Evolutionary conservation across 2,797 vertebrate genomes (phyloP).

Genomic region (Pseudochromis fuscus): DNA sequence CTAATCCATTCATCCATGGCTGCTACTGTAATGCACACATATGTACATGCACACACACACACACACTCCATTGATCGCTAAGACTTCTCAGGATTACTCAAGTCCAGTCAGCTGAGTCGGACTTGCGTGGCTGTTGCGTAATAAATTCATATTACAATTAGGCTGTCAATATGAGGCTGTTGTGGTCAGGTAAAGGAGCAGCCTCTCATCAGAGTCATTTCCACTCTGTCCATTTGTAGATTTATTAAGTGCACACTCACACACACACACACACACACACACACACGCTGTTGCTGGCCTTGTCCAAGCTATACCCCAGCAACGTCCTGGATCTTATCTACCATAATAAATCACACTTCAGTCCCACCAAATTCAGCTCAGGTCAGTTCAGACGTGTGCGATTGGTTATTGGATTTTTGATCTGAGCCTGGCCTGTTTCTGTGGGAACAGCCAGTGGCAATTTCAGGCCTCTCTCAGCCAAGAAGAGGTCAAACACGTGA

Average conservation of each 20-base stretch:
- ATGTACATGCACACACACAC: conserved; percentile 31
- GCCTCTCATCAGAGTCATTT: conserved; percentile 48
- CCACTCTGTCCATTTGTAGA: conserved; percentile 21
- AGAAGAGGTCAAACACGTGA: not conserved
- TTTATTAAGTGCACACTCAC: conserved; percentile 29
- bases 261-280: too few species aligned
- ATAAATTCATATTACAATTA: conserved; percentile 64
- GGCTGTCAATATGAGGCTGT: conserved; percentile 32
- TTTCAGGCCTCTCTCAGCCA: not conserved
- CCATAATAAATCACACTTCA: not conserved
- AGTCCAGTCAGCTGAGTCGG: conserved; percentile 47
- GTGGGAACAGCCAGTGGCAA: not conserved
- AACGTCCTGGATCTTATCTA: not conserved
- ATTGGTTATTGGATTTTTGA: not conserved
- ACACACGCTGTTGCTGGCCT: conserved; percentile 18
- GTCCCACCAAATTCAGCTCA: not conserved
- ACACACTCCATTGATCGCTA: conserved; percentile 35
- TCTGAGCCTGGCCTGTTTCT: too few species aligned
- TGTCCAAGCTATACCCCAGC: not conserved
- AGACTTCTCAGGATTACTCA: conserved; percentile 53
- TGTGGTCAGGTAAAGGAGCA: conserved; percentile 35
- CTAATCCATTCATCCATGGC: conserved; percentile 78
- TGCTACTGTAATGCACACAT: conserved; percentile 62
- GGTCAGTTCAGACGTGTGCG: not conserved
- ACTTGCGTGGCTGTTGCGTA: conserved; percentile 44